Conservation (phyloP, 2,888 invertebrate genomes). For the Microctonus hyperodae region DNA sequence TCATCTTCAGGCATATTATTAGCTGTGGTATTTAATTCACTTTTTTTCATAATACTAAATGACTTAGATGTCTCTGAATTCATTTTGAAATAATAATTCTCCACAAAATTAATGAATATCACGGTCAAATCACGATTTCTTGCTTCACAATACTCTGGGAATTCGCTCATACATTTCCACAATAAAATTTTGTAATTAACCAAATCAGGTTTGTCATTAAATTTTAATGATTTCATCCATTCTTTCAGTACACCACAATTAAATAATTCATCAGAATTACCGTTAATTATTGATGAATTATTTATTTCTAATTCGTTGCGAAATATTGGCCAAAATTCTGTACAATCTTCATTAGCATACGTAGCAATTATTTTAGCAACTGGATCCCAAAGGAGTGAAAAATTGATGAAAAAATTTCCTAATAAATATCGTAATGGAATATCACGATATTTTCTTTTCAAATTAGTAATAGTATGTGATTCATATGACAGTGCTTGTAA, state of each 20-base stretch:
- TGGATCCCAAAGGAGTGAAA: conserved; percentile 89
- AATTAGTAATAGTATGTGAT: conserved; percentile 61
- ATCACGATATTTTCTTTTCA: conserved; percentile 68
- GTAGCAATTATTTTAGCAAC: conserved; percentile 76
- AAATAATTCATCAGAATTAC: conserved; percentile 51
- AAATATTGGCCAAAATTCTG: conserved; percentile 80
- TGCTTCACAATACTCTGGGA: conserved; percentile 79
- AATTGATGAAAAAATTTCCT: conserved; percentile 85
- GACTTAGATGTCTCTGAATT: conserved; percentile 67
- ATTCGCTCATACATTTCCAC: conserved; percentile 80
- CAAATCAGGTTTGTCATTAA: conserved; percentile 73
- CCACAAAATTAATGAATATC: conserved; percentile 81
- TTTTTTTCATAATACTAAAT: conserved; percentile 66
- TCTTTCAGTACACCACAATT: conserved; percentile 46
- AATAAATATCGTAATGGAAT: conserved; percentile 81
- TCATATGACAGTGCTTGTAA: conserved; percentile 76
- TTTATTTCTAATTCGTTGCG: conserved; percentile 66
- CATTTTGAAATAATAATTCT: conserved; percentile 70
- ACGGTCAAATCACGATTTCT: conserved; percentile 82
- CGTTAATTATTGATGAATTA: conserved; percentile 38
- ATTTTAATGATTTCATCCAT: conserved; percentile 49
- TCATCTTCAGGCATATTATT: conserved; percentile 58
- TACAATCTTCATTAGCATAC: conserved; percentile 68
- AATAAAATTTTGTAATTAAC: conserved; percentile 79
- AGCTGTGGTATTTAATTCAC: conserved; percentile 37